These are phyloP conservation scores for Panagrolaimus sp. DNA, from an alignment of 1,140 invertebrate genomes.

Conservation along the genomic window DNA sequence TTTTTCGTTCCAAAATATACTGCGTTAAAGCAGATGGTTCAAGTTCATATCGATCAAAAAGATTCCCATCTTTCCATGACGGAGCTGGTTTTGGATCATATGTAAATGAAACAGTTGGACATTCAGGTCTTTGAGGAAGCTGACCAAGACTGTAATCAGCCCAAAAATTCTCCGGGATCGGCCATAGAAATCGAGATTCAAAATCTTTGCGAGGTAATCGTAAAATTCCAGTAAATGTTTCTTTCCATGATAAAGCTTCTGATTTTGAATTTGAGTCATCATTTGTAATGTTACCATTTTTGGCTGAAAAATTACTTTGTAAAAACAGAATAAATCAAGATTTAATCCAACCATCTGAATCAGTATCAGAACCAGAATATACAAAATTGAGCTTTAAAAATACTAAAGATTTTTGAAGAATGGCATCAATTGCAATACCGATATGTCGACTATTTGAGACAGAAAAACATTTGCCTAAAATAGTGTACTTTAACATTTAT, in stretches of 20 bases:
- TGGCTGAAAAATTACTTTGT: no score
- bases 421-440: not conserved
- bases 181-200: not conserved
- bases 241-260: not conserved
- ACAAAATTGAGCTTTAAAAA: not conserved
- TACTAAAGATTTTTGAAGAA: not conserved
- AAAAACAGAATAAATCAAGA: no score
- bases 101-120: not conserved
- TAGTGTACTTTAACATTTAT: not conserved
- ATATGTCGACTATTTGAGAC: not conserved
- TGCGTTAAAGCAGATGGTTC: not conserved
- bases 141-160: not conserved
- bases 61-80: not conserved
- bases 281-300: conserved; percentile 1
- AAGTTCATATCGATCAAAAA: conserved; percentile 1
- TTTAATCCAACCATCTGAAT: no score
- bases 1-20: not conserved
- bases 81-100: not conserved
- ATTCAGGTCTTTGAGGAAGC: not conserved
- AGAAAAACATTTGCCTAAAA: not conserved
- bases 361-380: not conserved
- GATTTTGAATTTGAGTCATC: not conserved
- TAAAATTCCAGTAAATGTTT: not conserved
- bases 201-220: not conserved
- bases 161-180: not conserved